Evolutionary conservation across 2,797 vertebrate genomes (phyloP), one percentile per base, ranked within the genome.

Genomic region (Kryptopterus vitreolus): DNA sequence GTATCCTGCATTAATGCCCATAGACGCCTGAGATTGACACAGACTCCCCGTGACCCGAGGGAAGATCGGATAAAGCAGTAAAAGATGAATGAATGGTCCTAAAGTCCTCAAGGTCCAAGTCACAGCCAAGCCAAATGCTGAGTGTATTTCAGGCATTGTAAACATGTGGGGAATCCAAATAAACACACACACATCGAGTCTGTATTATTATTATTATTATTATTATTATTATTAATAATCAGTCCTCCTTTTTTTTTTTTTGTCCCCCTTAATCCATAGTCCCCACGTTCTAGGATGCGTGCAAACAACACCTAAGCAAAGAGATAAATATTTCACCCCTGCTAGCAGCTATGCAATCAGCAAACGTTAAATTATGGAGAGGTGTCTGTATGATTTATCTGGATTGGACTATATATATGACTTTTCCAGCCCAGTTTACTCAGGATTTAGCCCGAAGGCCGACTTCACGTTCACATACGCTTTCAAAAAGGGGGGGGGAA

Each of bases 261-360:
- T n/a, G n/a, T n/a, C n/a, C n/a, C n/a, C n/a, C n/a, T n/a, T n/a
- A n/a, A 48, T 18, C 10, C 26, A 63, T 43, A 61, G 43, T 57
- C 53, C 71, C 43, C 81, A 86, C 69, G 3, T 8, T 73, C 82
- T 43, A 78, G 76, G 87, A 87, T 89, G 90, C 90, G 88, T 87
- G 88, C 84, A 77, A 78, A 87, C 85, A 76, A 77, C 86, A 90
- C 81, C 75, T 88, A 89, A 90, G 83, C 87, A 87, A 82, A 87
- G 77, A 80, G 48, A 83, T 94, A 83, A 91, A 92, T 93, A 91
- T 93, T 93, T 93, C 85, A 94, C 81, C 86, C 35, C 80, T 82
- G 71, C 83, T 79, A 35, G 55, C 71, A 76, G 82, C 83, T 80
- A 78, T 84, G 85, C 90, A 91, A 93, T 94, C 92, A 93, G 89